Evolutionary conservation across 2,888 invertebrate genomes (phyloP).

Genomic region (Syrphus vitripennis): DNA sequence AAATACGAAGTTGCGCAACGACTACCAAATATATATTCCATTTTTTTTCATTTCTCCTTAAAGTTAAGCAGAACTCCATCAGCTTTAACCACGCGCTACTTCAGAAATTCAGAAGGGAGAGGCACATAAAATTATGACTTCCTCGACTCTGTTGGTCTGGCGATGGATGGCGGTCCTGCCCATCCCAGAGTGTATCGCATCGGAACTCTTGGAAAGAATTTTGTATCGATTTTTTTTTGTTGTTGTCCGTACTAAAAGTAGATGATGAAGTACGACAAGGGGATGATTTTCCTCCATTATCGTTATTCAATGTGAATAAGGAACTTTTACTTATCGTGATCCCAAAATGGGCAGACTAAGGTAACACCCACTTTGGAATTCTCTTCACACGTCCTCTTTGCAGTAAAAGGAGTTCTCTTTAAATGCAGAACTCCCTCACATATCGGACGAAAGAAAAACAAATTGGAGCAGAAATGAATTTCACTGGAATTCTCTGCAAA

Average conservation of each 20-base stretch:
- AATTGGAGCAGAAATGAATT: slow-evolving; percentile 46
- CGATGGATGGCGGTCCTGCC: not conserved
- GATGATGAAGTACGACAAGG: slow-evolving; percentile 7
- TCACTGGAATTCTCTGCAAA: slow-evolving; percentile 48
- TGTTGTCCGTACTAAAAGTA: not conserved
- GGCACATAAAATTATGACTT: slow-evolving; percentile 28
- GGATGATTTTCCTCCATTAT: slow-evolving; percentile 20
- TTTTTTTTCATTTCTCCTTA: not conserved
- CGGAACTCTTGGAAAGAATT: slow-evolving; percentile 5
- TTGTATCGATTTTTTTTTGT: slow-evolving; percentile 63
- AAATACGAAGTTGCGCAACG: not conserved
- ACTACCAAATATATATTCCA: not conserved
- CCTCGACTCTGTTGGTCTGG: slow-evolving; percentile 7
- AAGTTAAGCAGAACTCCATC: not conserved
- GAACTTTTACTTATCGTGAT: slow-evolving; percentile 25
- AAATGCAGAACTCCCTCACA: not conserved
- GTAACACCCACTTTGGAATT: slow-evolving; percentile 24
- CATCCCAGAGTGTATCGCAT: not conserved
- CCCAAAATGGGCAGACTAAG: slow-evolving; percentile 1
- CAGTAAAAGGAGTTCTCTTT: not conserved
- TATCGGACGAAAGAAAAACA: no score
- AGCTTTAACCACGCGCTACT: not conserved
- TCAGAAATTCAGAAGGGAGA: not conserved
- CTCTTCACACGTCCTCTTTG: not conserved
- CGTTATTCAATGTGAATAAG: slow-evolving; percentile 24